Evolutionary conservation across 2,888 invertebrate genomes (phyloP), one percentile per base, ranked within the genome.

Genomic region (Ophraella communa): DNA sequence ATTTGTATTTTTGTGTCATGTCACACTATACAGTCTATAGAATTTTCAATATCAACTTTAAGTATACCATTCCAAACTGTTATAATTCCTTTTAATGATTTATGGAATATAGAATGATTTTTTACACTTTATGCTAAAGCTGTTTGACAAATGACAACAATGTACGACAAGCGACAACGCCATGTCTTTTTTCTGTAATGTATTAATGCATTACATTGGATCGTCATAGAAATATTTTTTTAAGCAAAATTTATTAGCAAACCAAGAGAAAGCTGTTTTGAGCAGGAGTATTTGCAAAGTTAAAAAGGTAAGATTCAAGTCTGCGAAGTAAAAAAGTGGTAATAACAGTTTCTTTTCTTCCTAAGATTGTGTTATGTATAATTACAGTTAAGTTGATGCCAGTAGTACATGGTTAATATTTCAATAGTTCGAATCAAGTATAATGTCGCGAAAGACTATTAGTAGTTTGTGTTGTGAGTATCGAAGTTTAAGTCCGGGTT

Each of bases 391-490:
- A 58, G 67, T 73, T 74, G 74, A 75, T 72, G 73, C 74, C 75
- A 76, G 69, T 39, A 39, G 39, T 73, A 71, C 71, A 73, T 69
- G 74, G 72, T 71, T 72, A 71, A 71, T 69, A 71, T 70, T 69
- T 67, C 68, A 67, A 62, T 74, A 73, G 74, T 75, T 75, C 72
- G 72, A 72, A 69, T 73, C 66, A 68, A 74, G 76, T 77, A 74
- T 74, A 76, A 77, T 76, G 76, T 73, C 80, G 80, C 78, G 80
- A 77, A 74, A 80, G 78, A 81, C 80, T 79, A 74, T 74, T 75
- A 80, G 81, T 81, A 82, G 81, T 81, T 81, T 80, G 81, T 81
- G 82, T 79, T 80, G 80, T 80, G 80, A 76, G 76, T 77, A 76
- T 76, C 71, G 71, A 76, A 78, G 78, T 78, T 71, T 56, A 71